These are phyloP conservation scores for Dynastes maya DNA, from an alignment of 2,888 invertebrate genomes.

Conservation along the genomic window DNA sequence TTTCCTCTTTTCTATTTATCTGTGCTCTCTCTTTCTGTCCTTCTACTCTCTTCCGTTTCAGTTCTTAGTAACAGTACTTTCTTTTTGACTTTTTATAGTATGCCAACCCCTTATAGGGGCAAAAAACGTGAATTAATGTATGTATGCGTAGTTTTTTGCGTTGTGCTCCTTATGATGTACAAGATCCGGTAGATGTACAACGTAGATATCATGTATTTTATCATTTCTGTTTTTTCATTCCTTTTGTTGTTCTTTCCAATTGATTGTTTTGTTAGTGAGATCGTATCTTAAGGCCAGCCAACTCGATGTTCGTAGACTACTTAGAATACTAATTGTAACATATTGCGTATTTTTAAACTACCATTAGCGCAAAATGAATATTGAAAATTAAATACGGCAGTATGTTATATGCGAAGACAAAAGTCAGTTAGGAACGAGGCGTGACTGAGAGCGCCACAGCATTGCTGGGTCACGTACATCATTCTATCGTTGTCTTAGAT, in stretches of 20 bases:
- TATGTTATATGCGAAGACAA: too few relatives aligned
- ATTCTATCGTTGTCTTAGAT: too few relatives aligned
- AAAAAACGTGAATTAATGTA: conserved; percentile 72
- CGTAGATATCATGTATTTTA: neutral
- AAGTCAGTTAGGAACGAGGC: too few relatives aligned
- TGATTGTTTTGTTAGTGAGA: neutral
- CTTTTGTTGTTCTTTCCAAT: neutral
- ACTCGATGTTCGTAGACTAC: neutral
- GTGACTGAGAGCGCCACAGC: too few relatives aligned
- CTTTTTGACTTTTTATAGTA: conserved; percentile 67
- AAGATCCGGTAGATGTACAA: conserved; percentile 67
- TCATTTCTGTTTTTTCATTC: neutral
- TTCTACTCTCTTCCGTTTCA: conserved; percentile 22
- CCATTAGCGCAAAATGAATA: neutral
- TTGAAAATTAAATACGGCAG: too few relatives aligned
- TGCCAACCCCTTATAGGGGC: conserved; percentile 70
- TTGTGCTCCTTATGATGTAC: conserved; percentile 69
- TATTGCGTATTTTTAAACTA: neutral
- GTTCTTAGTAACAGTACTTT: conserved; percentile 56
- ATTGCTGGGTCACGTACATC: too few relatives aligned
- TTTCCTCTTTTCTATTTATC: conserved; percentile 17
- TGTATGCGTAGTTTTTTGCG: conserved; percentile 71
- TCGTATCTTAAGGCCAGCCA: neutral
- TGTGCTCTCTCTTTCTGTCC: conserved; percentile 38
- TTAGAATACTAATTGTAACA: neutral